Evolutionary conservation across 2,888 invertebrate genomes (phyloP).

Genomic region (Melieria picta): DNA sequence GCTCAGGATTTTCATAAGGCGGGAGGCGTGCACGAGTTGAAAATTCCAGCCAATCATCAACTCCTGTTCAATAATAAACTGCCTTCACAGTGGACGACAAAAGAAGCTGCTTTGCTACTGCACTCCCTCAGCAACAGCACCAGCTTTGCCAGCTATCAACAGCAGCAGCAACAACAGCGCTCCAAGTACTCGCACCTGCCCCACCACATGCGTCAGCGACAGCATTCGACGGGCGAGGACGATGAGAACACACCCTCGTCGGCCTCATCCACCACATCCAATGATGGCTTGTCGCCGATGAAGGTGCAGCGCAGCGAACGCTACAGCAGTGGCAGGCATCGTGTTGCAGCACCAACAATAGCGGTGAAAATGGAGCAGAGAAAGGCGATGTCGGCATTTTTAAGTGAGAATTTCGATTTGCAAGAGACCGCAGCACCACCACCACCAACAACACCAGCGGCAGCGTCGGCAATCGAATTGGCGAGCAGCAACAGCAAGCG

Average conservation of each 20-base stretch:
- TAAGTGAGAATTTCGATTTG: slow-evolving; percentile 52
- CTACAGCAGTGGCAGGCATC: slow-evolving; percentile 25
- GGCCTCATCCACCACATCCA: slow-evolving; percentile 45
- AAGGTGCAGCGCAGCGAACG: slow-evolving; percentile 13
- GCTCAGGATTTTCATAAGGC: slow-evolving; percentile 74
- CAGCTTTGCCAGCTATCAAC: slow-evolving; percentile 41
- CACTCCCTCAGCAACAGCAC: slow-evolving; percentile 56
- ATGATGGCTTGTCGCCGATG: slow-evolving; percentile 20
- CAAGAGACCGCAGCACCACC: slow-evolving; percentile 50
- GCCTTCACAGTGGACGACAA: slow-evolving; percentile 64
- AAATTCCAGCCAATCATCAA: slow-evolving; percentile 65
- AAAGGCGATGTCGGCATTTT: slow-evolving; percentile 62
- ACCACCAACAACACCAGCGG: slow-evolving; percentile 47
- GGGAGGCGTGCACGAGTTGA: slow-evolving; percentile 69
- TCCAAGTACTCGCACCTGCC: slow-evolving; percentile 42
- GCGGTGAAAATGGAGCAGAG: slow-evolving; percentile 48
- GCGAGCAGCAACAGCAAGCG: slow-evolving; percentile 50
- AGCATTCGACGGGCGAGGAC: slow-evolving; percentile 58
- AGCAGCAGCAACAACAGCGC: slow-evolving; percentile 34
- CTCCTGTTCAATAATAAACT: slow-evolving; percentile 65
- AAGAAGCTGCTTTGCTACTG: slow-evolving; percentile 61
- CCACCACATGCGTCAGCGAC: slow-evolving; percentile 52
- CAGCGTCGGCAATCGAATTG: slow-evolving; percentile 28
- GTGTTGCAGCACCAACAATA: slow-evolving; percentile 29
- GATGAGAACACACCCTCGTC: slow-evolving; percentile 62